Conservation (phyloP, 2,113 vertebrate genomes). For the Felis catus region DNA sequence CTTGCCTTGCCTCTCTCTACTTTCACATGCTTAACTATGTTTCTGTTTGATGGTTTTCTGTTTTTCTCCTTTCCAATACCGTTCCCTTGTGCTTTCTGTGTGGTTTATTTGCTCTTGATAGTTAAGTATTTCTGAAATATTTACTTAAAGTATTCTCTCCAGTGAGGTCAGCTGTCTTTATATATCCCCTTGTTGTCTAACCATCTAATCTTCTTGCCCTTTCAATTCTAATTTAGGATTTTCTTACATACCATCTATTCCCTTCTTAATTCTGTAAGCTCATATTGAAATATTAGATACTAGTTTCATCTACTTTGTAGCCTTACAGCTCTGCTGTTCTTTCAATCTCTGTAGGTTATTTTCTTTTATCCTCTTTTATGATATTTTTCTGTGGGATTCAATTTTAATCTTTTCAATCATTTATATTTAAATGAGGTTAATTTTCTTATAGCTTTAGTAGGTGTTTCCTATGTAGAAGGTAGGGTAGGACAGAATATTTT, state of each 20-base stretch:
- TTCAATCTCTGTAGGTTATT: not conserved
- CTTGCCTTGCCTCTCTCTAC: not conserved
- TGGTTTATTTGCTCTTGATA: not conserved
- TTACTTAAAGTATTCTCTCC: not conserved
- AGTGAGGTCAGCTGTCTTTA: not conserved
- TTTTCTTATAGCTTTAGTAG: not conserved
- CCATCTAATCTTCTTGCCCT: not conserved
- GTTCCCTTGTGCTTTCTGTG: not conserved
- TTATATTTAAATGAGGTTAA: not conserved
- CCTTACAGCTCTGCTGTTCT: not conserved
- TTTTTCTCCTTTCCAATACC: not conserved
- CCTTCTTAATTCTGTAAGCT: not conserved
- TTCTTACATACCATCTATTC: not conserved
- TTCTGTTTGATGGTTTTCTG: not conserved
- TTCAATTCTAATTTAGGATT: not conserved
- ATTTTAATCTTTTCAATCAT: not conserved
- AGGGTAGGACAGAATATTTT: not conserved
- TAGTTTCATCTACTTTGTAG: not conserved
- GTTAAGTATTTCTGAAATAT: not conserved
- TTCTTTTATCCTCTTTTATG: not conserved
- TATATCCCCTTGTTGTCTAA: not conserved
- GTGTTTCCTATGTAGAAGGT: not conserved
- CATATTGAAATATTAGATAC: not conserved
- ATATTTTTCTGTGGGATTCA: not conserved
- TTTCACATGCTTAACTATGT: not conserved